Base-by-base conservation (phyloP, 2,113 vertebrate genomes). In the Cinclus mexicanus region DNA sequence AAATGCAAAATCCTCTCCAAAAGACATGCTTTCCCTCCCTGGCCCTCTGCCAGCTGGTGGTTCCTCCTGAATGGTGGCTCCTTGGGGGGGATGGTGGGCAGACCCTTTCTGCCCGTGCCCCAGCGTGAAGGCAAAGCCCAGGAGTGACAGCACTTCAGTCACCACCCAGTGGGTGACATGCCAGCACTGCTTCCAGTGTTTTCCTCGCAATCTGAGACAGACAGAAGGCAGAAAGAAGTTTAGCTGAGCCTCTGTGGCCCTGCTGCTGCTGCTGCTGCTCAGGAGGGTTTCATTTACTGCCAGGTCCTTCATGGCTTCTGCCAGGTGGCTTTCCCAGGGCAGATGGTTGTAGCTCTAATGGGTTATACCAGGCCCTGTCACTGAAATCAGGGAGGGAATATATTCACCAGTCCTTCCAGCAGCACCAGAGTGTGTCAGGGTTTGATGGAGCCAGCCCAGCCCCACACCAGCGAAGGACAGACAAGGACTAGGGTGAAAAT, bases 151-250 rank as follows among this genome's bases (percentile, higher is more conserved):
- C 15, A 6, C 65, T 70, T 67, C 67, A 28, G 61, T n/a, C 61
- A 69, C 23, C 53, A 39, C 23, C 14, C 23, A 4, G 4, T 1
- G 14, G 26, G 46, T 33, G 69, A 44, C 64, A 10, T 7, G 20
- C 19, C 46, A 81, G 46, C 23, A 1, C 69, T 31, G 46, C 42
- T 83, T 23, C 28, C 0, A 0, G 1, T 15, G 19, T 42, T 74
- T 46, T 39, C 37, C n/a, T 41, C 12, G 0, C 28, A 37, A 10
- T 39, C 26, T 52, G 63, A 37, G 49, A 71, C 12, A 21, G 29
- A 37, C 11, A 50, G 86, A 83, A 72, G 52, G 74, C 35, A 78
- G 33, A 21, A 61, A 12, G 82, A 35, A 41, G 20, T 46, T 41
- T 21, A 69, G 6, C 42, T 78, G 70, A 50, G 26, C 61, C 31